These are phyloP conservation scores for Itoplectis maculator DNA, from an alignment of 2,888 invertebrate genomes.

Conservation along the genomic window DNA sequence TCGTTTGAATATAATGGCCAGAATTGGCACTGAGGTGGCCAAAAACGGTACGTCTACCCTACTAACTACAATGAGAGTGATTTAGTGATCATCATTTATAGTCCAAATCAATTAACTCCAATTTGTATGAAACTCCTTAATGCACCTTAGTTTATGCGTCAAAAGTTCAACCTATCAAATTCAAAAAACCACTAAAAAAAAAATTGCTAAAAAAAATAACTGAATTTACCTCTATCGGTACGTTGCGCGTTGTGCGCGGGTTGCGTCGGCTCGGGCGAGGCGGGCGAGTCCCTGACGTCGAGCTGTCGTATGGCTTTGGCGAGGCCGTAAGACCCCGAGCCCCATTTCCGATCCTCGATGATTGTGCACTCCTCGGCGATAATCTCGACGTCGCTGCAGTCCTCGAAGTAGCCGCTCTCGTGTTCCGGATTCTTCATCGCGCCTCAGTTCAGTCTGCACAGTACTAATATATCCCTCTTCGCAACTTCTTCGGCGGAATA, in stretches of 20 bases:
- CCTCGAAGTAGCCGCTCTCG: conserved; percentile 94
- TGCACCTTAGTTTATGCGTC: too few relatives aligned
- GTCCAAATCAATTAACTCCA: too few relatives aligned
- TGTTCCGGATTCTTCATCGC: conserved; percentile 88
- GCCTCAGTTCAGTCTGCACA: neutral
- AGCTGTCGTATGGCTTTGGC: conserved; percentile 77
- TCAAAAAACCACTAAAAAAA: neutral
- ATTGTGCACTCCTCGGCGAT: conserved; percentile 71
- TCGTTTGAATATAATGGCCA: too few relatives aligned
- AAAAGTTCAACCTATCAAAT: too few relatives aligned
- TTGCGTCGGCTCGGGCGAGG: conserved; percentile 76
- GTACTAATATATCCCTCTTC: too few relatives aligned
- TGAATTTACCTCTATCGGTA: conserved; percentile 70
- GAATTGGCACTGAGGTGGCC: too few relatives aligned
- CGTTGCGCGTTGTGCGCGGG: conserved; percentile 62
- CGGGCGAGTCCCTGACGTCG: conserved; percentile 78
- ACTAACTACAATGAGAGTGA: too few relatives aligned
- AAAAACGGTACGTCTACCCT: too few relatives aligned
- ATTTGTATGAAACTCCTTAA: too few relatives aligned
- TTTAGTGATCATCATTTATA: too few relatives aligned
- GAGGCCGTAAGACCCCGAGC: conserved; percentile 72
- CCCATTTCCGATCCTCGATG: conserved; percentile 69
- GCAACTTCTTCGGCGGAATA: conserved; percentile 3
- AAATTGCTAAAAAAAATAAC: neutral
- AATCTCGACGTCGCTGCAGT: conserved; percentile 86